Evolutionary conservation across 1,140 invertebrate species (phyloP), one percentile per base, ranked within the genome.

Genomic region (Cyclina sinensis): DNA sequence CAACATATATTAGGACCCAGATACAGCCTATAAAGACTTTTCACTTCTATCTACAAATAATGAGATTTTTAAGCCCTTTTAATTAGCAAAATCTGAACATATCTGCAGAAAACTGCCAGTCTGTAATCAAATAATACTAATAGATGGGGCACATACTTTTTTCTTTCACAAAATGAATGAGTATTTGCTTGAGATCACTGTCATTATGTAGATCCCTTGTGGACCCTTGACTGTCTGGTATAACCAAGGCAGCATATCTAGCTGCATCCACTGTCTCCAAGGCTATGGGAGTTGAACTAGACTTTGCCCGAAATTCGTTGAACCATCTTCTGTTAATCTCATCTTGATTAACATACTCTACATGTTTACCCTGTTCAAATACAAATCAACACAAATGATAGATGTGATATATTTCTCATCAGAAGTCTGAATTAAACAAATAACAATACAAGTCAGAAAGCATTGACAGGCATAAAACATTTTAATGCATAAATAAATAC

Each of bases 181-280:
- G 68, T 57, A 96, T 95, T 74, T 94, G 92, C 27, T 89, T 93
- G 2, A 96, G 91, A 82, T 96, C 94, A 62, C 89, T 89, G 88
- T 95, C 94, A 48, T 88, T 90, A 24, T 91, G 91, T 27, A 96
- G 89, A 90, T 96, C 96, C 85, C 94, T 91, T 9, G 94, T 87
- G 35, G 96, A 95, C 7, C 96, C 96, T 54, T 94, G 95, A 30
- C 94, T 90, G 74, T 95, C 94, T 37, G 96, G 96, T 80, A 96
- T 94, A 12, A 96, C 68, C 11, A 96, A 68, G 74, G 95, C 95
- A 11, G 94, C 93, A 89, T 96, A 96, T 32, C 95, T 90, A 30
- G 94, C 95, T n/a, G 95, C 95, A 90, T 96, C 95, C 27, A 96
- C 92, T 35, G 93, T 94, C 59, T 95, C 93, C 48, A 96, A 90